Conservation (phyloP, 2,888 invertebrate genomes). For the Hirtodrosophila cameraria region DNA sequence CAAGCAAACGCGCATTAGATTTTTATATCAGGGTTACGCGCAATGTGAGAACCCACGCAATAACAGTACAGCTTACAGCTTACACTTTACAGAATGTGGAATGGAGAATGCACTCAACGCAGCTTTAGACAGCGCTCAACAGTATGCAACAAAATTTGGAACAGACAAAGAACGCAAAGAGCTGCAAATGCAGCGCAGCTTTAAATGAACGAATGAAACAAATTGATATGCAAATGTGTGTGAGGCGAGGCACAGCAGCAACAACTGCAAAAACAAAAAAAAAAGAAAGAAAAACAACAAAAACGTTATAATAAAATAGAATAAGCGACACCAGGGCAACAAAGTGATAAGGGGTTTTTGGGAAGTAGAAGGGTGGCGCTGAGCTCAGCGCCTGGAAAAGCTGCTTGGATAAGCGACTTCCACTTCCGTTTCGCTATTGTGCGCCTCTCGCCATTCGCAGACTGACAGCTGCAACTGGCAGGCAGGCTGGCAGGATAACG, state of each 20-base stretch:
- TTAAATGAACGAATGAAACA: slow-evolving; percentile 70
- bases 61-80: slow-evolving; percentile 37
- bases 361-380: background rate
- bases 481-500: slow-evolving; percentile 23
- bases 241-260: slow-evolving; percentile 13
- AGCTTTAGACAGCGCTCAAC: slow-evolving; percentile 12
- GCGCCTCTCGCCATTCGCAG: slow-evolving; percentile 13
- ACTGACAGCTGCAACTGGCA: slow-evolving; percentile 74
- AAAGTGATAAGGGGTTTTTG: slow-evolving; percentile 6
- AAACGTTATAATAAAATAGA: slow-evolving; percentile 51
- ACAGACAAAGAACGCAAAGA: slow-evolving; percentile 7
- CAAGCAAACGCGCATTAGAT: slow-evolving; percentile 7
- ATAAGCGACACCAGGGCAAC: slow-evolving; percentile 39
- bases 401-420: slow-evolving; percentile 60
- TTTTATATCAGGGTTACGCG: slow-evolving; percentile 24
- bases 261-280: slow-evolving; percentile 3
- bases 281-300: background rate
- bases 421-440: slow-evolving; percentile 58
- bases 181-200: slow-evolving; percentile 44
- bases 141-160: slow-evolving; percentile 48
- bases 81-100: too few relatives aligned
- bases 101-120: slow-evolving; percentile 36
- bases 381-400: slow-evolving; percentile 19
- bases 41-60: slow-evolving; percentile 21
- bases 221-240: slow-evolving; percentile 73